These are phyloP conservation scores for Sorex araneus DNA, from an alignment of 2,113 vertebrate species.

Conservation along the genomic window DNA sequence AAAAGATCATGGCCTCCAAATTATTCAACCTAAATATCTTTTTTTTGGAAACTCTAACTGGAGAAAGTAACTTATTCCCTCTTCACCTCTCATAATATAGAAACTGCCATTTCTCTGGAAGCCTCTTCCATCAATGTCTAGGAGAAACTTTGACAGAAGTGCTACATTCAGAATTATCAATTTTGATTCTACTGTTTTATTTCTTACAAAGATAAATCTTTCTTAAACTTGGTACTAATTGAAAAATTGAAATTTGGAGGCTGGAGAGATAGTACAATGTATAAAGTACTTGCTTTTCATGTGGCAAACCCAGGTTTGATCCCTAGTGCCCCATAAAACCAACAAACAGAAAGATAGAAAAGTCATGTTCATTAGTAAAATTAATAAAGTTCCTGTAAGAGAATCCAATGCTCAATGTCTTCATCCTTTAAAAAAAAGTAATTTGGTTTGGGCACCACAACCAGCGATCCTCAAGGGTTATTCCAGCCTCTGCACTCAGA, in stretches of 20 bases:
- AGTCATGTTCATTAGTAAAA: neutral
- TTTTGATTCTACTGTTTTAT: neutral
- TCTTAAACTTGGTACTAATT: constrained; percentile 61
- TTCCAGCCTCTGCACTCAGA: no score
- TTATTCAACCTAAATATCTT: neutral
- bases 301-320: no score
- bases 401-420: constrained; percentile 28
- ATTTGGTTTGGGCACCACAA: no score
- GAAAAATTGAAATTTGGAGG: neutral
- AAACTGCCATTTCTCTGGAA: neutral
- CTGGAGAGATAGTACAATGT: no score
- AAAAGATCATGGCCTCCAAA: neutral
- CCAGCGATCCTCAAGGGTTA: no score
- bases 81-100: neutral
- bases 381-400: constrained; percentile 34
- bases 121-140: neutral
- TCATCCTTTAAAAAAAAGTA: neutral
- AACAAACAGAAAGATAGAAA: no score
- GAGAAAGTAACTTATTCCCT: neutral
- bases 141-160: neutral
- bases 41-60: neutral
- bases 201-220: neutral
- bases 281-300: no score
- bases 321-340: neutral
- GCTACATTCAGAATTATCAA: neutral